These are phyloP conservation scores for Sebastes dallii DNA, from an alignment of 2,797 vertebrate species.

Conservation along the genomic window DNA sequence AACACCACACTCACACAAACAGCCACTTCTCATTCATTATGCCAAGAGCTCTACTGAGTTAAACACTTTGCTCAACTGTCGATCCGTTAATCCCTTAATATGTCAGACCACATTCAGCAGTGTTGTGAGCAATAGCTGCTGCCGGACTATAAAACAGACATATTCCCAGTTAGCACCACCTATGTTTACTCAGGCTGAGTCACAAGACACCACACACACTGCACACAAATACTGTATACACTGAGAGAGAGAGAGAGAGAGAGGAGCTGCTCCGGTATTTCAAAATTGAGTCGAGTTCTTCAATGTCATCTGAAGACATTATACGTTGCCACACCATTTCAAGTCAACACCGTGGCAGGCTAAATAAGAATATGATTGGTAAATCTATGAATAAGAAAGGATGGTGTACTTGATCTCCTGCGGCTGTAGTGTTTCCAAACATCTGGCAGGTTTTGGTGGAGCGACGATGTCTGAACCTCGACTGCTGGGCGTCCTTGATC, in stretches of 20 bases:
- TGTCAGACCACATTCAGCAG: constrained; percentile 26
- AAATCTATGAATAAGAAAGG: background rate
- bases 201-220: constrained; percentile 60
- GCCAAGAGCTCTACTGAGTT: background rate
- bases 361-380: background rate
- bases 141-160: constrained; percentile 29
- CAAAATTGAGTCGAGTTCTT: background rate
- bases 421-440: constrained; percentile 39
- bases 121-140: constrained; percentile 14
- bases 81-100: background rate
- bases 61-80: background rate
- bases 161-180: constrained; percentile 60
- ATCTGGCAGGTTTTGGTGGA: constrained; percentile 70
- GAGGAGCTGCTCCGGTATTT: background rate
- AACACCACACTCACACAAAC: background rate
- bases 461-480: constrained; percentile 31
- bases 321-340: background rate
- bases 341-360: background rate
- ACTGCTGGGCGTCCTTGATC: constrained; percentile 29
- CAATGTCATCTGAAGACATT: background rate
- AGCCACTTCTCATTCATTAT: constrained; percentile 6
- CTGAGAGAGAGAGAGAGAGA: too few species aligned
- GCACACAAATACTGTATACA: background rate
- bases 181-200: constrained; percentile 80
- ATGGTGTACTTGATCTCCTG: constrained; percentile 49